Evolutionary conservation across 2,797 vertebrate genomes (phyloP).

Genomic region (Scolopax bukidnonensis): DNA sequence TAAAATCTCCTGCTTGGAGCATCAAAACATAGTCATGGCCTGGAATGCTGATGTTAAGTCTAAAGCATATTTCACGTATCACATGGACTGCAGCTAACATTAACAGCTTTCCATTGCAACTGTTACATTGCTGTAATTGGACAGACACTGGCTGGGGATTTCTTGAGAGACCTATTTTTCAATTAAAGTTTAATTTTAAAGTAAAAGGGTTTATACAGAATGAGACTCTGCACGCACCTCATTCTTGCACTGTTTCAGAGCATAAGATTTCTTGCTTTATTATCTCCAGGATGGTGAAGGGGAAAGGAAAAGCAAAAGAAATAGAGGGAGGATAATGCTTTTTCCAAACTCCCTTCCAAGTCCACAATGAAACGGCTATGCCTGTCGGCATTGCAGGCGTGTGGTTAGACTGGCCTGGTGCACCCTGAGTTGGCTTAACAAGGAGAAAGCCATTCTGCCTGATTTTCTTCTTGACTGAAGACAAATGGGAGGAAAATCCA

Average conservation of each 20-base stretch:
- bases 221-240: neutral
- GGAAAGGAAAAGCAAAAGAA: neutral
- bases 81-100: conserved; percentile 27
- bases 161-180: conserved; percentile 52
- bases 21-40: conserved; percentile 48
- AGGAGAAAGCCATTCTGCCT: neutral
- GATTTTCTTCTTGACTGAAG: neutral
- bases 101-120: conserved; percentile 47
- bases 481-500: neutral
- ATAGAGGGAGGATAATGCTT: neutral
- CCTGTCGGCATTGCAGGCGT: fast-evolving
- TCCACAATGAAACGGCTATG: neutral
- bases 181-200: conserved; percentile 66
- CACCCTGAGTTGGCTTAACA: neutral
- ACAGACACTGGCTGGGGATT: conserved; percentile 17
- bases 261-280: neutral
- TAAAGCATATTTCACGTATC: conserved; percentile 36
- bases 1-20: conserved; percentile 63
- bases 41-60: conserved; percentile 58
- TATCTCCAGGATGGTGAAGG: neutral
- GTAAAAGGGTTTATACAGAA: conserved; percentile 31
- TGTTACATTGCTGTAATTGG: conserved; percentile 27
- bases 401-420: neutral
- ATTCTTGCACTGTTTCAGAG: neutral
- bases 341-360: neutral